These are phyloP conservation scores for Bovichtus diacanthus DNA, from an alignment of 2,797 vertebrate species.

Conservation along the genomic window DNA sequence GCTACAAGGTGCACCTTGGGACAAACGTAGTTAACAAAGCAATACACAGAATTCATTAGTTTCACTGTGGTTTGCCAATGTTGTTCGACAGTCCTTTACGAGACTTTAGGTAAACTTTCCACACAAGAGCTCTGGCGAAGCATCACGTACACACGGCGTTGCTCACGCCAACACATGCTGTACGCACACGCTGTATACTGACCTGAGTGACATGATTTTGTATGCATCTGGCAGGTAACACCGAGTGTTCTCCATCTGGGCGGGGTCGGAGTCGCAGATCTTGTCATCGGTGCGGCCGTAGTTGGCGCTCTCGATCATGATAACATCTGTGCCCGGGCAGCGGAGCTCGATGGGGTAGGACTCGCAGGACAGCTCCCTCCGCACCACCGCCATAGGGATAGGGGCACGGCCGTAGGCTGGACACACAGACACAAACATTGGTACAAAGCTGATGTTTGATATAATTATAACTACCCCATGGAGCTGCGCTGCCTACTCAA, in stretches of 20 bases:
- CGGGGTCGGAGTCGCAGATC: constrained; percentile 99
- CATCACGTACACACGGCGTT: not conserved
- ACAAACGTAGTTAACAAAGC: constrained; percentile 38
- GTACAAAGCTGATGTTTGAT: not conserved
- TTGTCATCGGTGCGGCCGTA: constrained; percentile 98
- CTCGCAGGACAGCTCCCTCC: constrained; percentile 97
- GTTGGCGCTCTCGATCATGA: constrained; percentile 99
- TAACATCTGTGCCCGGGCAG: constrained; percentile 98
- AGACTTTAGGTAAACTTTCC: not conserved
- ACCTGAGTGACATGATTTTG: constrained; percentile 99
- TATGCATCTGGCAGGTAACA: constrained; percentile 99
- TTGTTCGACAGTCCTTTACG: not conserved
- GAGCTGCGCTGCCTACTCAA: not conserved
- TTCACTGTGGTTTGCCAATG: constrained; percentile 14
- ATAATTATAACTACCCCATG: not conserved
- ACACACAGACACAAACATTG: constrained; percentile 42
- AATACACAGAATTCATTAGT: constrained; percentile 16
- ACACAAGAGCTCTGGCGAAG: not conserved
- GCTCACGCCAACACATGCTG: not conserved
- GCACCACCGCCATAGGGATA: constrained; percentile 98
- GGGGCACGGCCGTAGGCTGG: constrained; percentile 94
- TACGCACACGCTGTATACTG: constrained; percentile 19
- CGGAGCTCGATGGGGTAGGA: constrained; percentile 98
- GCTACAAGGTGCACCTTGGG: constrained; percentile 8
- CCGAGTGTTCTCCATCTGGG: constrained; percentile 99